Evolutionary conservation across 2,113 vertebrate species (phyloP).

Genomic region (Tachysurus vachellii): DNA sequence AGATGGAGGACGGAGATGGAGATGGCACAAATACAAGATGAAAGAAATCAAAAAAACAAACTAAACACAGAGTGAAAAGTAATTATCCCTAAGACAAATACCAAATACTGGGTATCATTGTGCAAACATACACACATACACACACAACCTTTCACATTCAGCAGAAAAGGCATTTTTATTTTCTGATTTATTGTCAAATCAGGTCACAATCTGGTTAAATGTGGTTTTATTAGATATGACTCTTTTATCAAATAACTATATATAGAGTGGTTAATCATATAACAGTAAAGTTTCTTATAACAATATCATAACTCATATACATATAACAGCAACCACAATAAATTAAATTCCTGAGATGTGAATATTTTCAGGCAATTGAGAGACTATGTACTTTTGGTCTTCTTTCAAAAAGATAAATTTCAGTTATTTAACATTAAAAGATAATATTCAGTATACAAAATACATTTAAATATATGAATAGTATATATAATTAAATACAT

Average conservation of each 20-base stretch:
- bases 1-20: not conserved
- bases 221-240: not conserved
- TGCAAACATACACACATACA: too few species aligned
- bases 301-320: too few species aligned
- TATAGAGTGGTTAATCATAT: too few species aligned
- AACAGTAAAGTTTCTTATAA: too few species aligned
- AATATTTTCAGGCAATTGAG: not conserved
- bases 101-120: not conserved
- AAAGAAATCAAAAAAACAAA: not conserved
- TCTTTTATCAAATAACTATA: not conserved
- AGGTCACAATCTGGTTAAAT: not conserved
- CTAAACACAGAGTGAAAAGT: not conserved
- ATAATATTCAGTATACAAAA: not conserved
- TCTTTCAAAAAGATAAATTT: not conserved
- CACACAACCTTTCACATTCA: too few species aligned
- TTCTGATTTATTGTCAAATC: not conserved
- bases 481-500: not conserved
- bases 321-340: not conserved
- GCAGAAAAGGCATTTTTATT: not conserved
- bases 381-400: not conserved
- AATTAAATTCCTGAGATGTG: not conserved
- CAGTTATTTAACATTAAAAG: too few species aligned
- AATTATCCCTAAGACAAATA: not conserved
- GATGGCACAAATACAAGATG: not conserved
- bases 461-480: not conserved